Percentiles rank a stretch among this genome's conserved stretches.
Evolutionary conservation across 2,113 vertebrate species (phyloP).

Genomic region (Platysteira castanea): DNA sequence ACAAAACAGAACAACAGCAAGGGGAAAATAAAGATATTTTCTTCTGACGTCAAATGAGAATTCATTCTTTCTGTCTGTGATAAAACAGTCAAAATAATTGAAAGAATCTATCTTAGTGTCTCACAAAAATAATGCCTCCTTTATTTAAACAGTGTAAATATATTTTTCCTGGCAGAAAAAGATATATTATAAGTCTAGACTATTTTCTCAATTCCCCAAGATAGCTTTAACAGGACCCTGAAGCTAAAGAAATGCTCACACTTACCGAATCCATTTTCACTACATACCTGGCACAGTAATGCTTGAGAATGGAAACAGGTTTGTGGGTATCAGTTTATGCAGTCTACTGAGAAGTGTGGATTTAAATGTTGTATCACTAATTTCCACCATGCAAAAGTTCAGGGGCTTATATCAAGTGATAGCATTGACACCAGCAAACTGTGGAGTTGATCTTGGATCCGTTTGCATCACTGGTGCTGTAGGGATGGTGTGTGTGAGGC

Average conservation of each 20-base stretch:
- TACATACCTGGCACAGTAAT: not conserved
- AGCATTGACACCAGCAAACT: accelerated
- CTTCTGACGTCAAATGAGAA: not conserved
- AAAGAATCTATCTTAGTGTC: not conserved
- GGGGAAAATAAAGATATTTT: not conserved
- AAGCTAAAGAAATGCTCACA: not conserved
- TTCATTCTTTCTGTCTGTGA: not conserved
- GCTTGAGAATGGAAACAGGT: not conserved
- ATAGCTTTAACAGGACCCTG: not conserved
- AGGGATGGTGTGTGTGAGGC: not conserved
- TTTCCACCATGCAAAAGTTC: not conserved
- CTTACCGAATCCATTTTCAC: not conserved
- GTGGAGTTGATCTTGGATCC: accelerated
- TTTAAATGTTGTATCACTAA: not conserved
- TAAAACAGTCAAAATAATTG: not conserved
- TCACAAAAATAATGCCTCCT: not conserved
- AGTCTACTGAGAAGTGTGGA: not conserved
- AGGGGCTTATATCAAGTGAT: not conserved
- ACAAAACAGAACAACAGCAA: not conserved
- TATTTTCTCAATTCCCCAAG: not conserved
- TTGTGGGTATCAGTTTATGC: not conserved
- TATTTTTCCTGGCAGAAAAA: not conserved
- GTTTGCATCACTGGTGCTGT: accelerated
- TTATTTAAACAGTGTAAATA: not conserved
- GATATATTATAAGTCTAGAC: not conserved